Base-by-base conservation (phyloP, 1,140 invertebrate genomes). In the Bombus soroeensis region DNA sequence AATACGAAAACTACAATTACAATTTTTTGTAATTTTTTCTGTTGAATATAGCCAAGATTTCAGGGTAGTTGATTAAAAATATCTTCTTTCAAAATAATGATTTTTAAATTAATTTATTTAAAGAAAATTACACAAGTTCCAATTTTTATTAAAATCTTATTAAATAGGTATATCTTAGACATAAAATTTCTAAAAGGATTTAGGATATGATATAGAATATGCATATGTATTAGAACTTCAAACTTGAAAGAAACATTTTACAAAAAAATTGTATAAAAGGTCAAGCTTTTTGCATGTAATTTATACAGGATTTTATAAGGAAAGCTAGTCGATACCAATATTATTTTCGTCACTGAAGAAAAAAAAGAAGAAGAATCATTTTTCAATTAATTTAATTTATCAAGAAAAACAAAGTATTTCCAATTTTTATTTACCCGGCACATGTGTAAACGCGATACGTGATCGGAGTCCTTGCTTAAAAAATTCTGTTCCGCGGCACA, bases 371-470 rank as follows among this genome's bases (percentile, higher is more conserved):
- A 13, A 41, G 28, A 62, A 22, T 53, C 47, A 53, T 53, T 53
- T 22, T 53, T 53, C 12, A 39, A 72, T 71, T 28, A 53, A 22
- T 43, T 28, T 1, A 41, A 15, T 41, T n/a, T 32, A 32, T 32
- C 2, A 41, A 66, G 34, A 13, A 15, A 8, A 47, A 32, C 6
- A 1, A n/a, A 37, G 28, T 22, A n/a, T 53, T n/a, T n/a, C 64
- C 5, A 62, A 74, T 32, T n/a, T 28, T 68, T 34, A 82, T 81
- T 70, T 91, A 94, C 94, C 93, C 93, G 93, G 70, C 93, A 94
- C 81, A 91, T 78, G 88, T 93, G 92, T 5, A 94, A 74, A 66
- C 91, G 89, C 12, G 94, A 92, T 41, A 92, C 73, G 41, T 75
- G 87, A 43, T 83, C 83, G 0, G n/a, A 75, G 62, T 90, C 71